Conservation (phyloP, 2,113 vertebrate genomes). For the Nycticebus coucang region DNA sequence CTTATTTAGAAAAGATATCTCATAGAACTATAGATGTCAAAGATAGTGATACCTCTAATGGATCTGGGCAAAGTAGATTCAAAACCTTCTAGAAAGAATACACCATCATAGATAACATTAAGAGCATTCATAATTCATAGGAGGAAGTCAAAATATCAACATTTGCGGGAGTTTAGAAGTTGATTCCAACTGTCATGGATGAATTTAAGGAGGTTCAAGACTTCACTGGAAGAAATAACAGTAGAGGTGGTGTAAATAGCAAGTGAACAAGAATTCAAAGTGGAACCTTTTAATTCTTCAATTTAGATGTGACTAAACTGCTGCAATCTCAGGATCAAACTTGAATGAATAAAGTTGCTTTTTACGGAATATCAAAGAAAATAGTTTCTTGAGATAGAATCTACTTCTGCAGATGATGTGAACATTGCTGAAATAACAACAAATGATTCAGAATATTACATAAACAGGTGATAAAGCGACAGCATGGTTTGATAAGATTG, state of each 20-base stretch:
- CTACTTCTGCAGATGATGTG: not conserved
- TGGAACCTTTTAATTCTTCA: too few relatives aligned
- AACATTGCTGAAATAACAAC: not conserved
- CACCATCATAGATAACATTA: not conserved
- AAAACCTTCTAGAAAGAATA: not conserved
- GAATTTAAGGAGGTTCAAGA: not conserved
- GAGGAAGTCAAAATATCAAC: not conserved
- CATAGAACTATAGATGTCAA: not conserved
- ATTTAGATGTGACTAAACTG: not conserved
- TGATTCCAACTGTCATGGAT: not conserved
- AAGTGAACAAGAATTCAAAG: not conserved
- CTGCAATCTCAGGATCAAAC: not conserved
- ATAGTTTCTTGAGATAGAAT: not conserved
- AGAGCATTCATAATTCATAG: not conserved
- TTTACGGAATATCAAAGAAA: not conserved
- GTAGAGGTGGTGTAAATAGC: not conserved
- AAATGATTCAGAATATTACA: not conserved
- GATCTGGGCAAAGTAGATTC: not conserved
- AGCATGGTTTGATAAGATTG: not conserved
- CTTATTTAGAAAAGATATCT: not conserved
- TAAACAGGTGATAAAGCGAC: not conserved
- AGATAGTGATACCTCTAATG: not conserved
- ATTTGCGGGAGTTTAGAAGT: not conserved
- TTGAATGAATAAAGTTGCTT: not conserved
- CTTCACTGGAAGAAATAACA: not conserved